phyloP scores from a whole-genome alignment of 2,113 vertebrate genomes.

The Dipodomys merriami region DNA sequence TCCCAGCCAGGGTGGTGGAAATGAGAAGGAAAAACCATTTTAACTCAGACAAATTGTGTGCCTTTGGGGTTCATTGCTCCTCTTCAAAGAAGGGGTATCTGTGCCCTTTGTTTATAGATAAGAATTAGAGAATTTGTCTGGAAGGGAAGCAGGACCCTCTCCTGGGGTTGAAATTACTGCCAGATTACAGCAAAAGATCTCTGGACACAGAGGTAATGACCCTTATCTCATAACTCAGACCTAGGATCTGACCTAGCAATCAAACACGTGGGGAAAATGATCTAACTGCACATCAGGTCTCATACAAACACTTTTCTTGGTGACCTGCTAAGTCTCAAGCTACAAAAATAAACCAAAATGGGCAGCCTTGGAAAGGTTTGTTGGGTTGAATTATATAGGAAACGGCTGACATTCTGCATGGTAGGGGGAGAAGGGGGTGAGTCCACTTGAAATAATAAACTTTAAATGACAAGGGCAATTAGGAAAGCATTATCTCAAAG shows the following conservation, averaged over 20 bases:
- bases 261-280: neutral
- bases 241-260: neutral
- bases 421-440: rapidly evolving
- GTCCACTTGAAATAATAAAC: neutral
- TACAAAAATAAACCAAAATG: neutral
- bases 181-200: neutral
- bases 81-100: neutral
- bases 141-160: too few species aligned
- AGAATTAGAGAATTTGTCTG: neutral
- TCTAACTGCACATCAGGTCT: neutral
- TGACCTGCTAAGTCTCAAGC: neutral
- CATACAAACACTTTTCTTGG: neutral
- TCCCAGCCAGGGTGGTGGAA: neutral
- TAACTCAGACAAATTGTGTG: neutral
- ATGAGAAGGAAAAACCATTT: neutral
- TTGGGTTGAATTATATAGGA: neutral
- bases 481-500: neutral
- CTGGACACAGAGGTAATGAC: too few species aligned
- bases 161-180: neutral
- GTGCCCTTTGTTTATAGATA: neutral
- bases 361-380: neutral
- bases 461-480: neutral
- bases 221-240: neutral
- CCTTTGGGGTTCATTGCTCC: neutral
- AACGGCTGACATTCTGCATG: neutral